Evolutionary conservation across 2,888 invertebrate species (phyloP), one percentile per base, ranked within the genome.

Genomic region (Drosophila mimica): DNA sequence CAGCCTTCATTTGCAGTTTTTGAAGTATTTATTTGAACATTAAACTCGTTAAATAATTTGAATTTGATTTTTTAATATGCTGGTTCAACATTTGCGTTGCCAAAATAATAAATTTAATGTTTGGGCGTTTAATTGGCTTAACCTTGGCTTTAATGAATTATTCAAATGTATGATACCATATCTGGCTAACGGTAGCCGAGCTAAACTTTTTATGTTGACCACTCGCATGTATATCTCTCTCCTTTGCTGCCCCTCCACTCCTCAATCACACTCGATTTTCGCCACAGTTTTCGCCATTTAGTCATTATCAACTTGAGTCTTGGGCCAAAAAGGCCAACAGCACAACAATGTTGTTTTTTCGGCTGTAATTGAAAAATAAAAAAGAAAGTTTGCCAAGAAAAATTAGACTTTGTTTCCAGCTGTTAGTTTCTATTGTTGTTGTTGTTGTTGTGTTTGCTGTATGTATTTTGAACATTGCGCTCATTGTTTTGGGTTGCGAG

Each of bases 351-450:
- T 43, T 33, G 60, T 36, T 38, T 54, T 74, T 74, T 53, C 4
- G 36, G 34, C 25, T 51, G 71, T 68, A 82, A 79, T 82, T 76
- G 81, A 85, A 78, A 85, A 56, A 25, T 46, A 46, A 28, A 54
- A 88, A 81, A 74, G 81, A 84, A 84, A 81, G 79, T 88, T 85
- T 67, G 72, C 74, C 53, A 70, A 25, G 36, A 62, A 64, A 76
- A 82, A 70, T 70, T 74, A 67, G 71, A 60, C 57, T 57, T 63
- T 52, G 57, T 65, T 67, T 74, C 69, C 25, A 30, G 34, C 38
- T 17, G 30, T 28, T 53, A 13, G 36, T 36, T 28, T n/a, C n/a
- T n/a, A 15, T 38, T 46, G 36, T 69, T 63, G 43, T 40, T 57
- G 38, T 57, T 38, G n/a, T 38, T 28, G 28, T 7, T 36, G 34